Evolutionary conservation across 2,113 vertebrate genomes (phyloP).

Genomic region (Chionodraco myersi): DNA sequence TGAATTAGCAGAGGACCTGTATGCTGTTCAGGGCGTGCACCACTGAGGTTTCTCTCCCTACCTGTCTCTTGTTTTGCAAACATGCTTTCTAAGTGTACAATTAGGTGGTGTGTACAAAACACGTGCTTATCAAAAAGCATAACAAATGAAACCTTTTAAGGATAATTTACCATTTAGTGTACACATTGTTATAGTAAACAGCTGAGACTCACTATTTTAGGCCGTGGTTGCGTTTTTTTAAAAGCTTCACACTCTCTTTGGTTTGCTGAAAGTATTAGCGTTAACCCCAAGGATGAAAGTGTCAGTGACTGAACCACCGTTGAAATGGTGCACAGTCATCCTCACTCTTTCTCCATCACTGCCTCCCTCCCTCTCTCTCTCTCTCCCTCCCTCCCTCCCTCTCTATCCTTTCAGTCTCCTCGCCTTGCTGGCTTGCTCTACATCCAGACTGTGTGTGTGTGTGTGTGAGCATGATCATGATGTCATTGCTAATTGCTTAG

Average conservation of each 20-base stretch:
- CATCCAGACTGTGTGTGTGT: constrained; percentile 6
- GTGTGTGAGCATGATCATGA: too few species aligned
- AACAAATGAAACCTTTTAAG: background rate
- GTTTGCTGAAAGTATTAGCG: constrained; percentile 45
- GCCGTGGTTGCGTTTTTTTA: constrained; percentile 31
- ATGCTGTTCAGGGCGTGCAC: constrained; percentile 46
- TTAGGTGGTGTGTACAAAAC: background rate
- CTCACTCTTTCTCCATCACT: constrained; percentile 27
- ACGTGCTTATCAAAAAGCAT: background rate
- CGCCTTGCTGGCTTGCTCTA: constrained; percentile 30
- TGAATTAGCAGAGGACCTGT: constrained; percentile 48
- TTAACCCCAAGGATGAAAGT: constrained; percentile 51
- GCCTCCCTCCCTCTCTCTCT: constrained; percentile 2
- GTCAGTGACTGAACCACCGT: constrained; percentile 51
- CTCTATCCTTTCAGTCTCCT: constrained; percentile 26
- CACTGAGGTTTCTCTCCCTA: constrained; percentile 44
- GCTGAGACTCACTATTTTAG: constrained; percentile 2
- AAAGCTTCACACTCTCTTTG: constrained; percentile 20
- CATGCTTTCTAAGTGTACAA: background rate
- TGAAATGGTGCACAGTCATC: constrained; percentile 75
- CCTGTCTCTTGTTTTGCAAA: constrained; percentile 26
- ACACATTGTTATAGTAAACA: constrained; percentile 20
- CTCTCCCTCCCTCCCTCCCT: constrained; percentile 2
- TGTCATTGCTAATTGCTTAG: constrained; percentile 32
- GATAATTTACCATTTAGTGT: background rate